These are phyloP conservation scores for Lepidurus packardi DNA, from an alignment of 1,140 invertebrate genomes.

Conservation along the genomic window DNA sequence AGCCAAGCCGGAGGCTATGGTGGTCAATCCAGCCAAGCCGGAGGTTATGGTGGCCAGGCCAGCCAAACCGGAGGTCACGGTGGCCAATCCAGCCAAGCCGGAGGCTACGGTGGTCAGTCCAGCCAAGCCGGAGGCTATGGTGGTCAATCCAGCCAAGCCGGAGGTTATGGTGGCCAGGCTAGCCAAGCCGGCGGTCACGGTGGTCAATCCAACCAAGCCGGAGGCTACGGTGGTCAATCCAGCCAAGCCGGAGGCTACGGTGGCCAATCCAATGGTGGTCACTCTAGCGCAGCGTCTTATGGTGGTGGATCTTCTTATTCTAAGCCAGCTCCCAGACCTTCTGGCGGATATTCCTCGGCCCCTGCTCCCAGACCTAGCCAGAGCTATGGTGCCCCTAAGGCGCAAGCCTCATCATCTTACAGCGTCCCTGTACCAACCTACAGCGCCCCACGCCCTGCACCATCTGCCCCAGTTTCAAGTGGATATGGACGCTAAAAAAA, in stretches of 20 bases:
- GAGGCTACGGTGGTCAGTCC: not conserved
- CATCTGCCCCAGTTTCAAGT: not conserved
- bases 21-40: no score
- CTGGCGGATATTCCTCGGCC: not conserved
- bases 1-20: no score
- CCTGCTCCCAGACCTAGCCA: not conserved
- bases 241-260: not conserved
- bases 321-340: not conserved
- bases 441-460: not conserved
- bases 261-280: not conserved
- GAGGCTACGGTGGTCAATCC: not conserved
- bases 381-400: not conserved
- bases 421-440: not conserved
- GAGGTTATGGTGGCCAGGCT: not conserved
- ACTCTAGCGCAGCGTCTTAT: not conserved
- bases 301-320: not conserved
- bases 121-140: not conserved
- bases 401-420: conserved; percentile 23
- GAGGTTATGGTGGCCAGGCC: no score
- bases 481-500: conserved; percentile 24
- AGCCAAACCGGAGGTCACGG: no score
- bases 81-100: not conserved
- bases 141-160: conserved; percentile 6
- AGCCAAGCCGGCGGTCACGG: not conserved
- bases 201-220: not conserved